Evolutionary conservation across 2,888 invertebrate genomes (phyloP), one percentile per base, ranked within the genome.

Genomic region (Glaucopsyche alexis): DNA sequence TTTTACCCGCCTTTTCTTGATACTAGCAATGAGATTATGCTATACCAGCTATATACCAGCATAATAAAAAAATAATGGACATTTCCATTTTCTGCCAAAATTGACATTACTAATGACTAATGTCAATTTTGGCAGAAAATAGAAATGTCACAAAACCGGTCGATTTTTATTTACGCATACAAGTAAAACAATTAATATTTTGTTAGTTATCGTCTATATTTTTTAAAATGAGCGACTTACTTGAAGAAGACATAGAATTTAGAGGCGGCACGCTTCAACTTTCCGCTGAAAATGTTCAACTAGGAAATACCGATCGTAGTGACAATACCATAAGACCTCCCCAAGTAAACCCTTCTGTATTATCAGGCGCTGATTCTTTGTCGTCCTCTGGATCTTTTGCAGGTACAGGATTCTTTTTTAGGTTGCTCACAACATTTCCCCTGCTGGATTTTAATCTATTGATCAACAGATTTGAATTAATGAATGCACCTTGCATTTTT

Each of bases 191-290:
- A 50, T 69, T 73, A 73, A 74, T 72, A 71, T 47, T 45, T 29
- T 49, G n/a, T 38, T 38, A 66, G 29, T 65, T 72, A 1, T 47
- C 4, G 29, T 64, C 29, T 72, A 69, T 4, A 49, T 29, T 4
- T 4, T 60, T 74, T 38, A 78, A 74, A 75, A 93, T 93, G 93
- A 84, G 87, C 78, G 90, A 93, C 78, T 81, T 93, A 77, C 81
- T 93, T 72, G 94, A 94, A 66, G 94, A 94, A 49, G 94, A 94
- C 78, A 85, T 86, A 84, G 94, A 94, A 82, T 94, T 94, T 79
- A 91, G 92, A 71, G 94, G 94, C 52, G 94, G 94, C 66, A 94
- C 94, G 45, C 80, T 93, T 76, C 91, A 93, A 80, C 79, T 93
- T 71, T 88, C 91, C 16, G 81, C 87, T 1, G 91, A 92, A 38